Conservation (phyloP, 23 tunicate species). For the Trididemnum nubilum region DNA sequence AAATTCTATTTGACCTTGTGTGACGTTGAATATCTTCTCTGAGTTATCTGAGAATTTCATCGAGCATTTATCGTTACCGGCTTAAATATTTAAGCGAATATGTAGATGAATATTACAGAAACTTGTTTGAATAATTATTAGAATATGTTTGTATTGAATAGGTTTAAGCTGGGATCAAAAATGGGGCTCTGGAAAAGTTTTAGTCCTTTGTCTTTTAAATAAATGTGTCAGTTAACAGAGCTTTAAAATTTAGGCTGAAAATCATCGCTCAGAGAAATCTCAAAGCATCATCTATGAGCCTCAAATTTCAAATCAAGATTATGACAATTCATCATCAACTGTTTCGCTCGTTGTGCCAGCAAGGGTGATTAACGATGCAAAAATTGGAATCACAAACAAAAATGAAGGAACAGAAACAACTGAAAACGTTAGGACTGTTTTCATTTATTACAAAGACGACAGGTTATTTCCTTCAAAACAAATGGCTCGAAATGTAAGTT, state of each 20-base stretch:
- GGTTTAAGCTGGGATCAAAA: too few species aligned
- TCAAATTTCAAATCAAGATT: neutral
- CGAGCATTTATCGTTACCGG: too few species aligned
- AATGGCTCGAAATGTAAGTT: constrained; percentile 10
- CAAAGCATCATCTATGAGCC: neutral
- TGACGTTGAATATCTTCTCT: too few species aligned
- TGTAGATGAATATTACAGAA: too few species aligned
- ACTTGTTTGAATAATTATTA: too few species aligned
- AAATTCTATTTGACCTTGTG: too few species aligned
- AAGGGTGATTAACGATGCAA: neutral
- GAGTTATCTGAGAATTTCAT: too few species aligned
- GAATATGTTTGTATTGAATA: too few species aligned
- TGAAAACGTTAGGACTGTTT: neutral
- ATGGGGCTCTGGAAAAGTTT: too few species aligned
- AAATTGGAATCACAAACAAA: neutral
- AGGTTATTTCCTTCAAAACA: neutral
- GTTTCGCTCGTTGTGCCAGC: neutral
- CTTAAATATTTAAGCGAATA: too few species aligned
- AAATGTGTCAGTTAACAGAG: too few species aligned
- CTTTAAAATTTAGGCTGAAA: neutral
- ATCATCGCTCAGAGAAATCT: neutral
- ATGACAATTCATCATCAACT: neutral
- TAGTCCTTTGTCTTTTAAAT: too few species aligned
- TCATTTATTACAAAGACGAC: constrained; percentile 1
- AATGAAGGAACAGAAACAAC: neutral